Percentiles rank a stretch among this genome's conserved stretches.
Conservation (phyloP, 2,888 invertebrate genomes). For the Brachycybe producta region DNA sequence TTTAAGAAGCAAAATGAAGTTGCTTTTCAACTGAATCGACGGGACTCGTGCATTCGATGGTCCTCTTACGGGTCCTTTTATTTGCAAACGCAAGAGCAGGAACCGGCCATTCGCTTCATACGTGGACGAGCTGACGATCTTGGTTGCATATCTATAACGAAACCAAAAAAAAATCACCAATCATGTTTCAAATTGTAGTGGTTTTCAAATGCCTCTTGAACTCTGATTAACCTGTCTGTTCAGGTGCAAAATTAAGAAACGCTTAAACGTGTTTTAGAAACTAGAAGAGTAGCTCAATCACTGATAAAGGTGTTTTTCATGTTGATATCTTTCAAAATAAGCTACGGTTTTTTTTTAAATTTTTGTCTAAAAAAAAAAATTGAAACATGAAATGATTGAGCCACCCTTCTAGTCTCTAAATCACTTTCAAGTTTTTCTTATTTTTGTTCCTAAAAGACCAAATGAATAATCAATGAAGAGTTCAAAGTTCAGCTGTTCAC, state of each 20-base stretch:
- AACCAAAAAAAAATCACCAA: neutral
- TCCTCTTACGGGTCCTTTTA: too few species aligned
- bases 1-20: too few species aligned
- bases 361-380: neutral
- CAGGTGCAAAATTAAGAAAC: too few species aligned
- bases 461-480: neutral
- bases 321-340: too few species aligned
- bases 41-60: too few species aligned
- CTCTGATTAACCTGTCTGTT: too few species aligned
- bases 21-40: too few species aligned
- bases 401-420: neutral
- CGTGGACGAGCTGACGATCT: conserved; percentile 9
- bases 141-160: conserved; percentile 8
- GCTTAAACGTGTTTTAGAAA: too few species aligned
- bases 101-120: conserved; percentile 13
- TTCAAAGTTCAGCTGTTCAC: neutral
- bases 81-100: conserved; percentile 13
- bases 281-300: too few species aligned
- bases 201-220: too few species aligned
- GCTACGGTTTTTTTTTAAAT: neutral
- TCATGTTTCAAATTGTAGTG: too few species aligned
- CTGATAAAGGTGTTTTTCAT: too few species aligned
- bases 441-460: neutral
- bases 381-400: neutral
- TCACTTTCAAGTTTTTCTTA: neutral